phyloP scores from a whole-genome alignment of 2,797 vertebrate genomes.

The Crax fasciolata region DNA sequence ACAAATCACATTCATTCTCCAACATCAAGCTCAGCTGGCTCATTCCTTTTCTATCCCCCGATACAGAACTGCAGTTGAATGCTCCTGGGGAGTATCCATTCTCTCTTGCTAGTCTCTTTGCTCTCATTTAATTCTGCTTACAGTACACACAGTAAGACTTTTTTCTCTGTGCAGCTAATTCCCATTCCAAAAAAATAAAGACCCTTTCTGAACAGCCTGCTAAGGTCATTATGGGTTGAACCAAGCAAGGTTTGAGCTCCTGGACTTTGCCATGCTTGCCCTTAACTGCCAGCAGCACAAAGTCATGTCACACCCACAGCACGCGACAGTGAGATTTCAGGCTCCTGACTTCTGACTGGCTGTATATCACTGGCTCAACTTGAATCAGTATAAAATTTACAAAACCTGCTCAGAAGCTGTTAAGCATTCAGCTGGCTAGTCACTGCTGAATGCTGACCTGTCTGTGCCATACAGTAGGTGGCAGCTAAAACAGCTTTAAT shows the following conservation, averaged over 20 bases:
- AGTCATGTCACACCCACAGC: neutral
- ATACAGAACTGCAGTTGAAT: neutral
- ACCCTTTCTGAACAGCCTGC: neutral
- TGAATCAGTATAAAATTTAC: neutral
- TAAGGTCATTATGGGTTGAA: neutral
- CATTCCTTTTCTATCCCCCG: constrained; percentile 29
- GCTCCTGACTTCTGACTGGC: neutral
- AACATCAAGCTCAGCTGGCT: constrained; percentile 21
- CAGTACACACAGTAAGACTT: neutral
- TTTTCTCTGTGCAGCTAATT: neutral
- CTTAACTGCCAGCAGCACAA: neutral
- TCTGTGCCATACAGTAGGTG: neutral
- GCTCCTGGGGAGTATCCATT: constrained; percentile 18
- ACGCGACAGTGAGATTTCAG: neutral
- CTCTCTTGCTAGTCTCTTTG: neutral
- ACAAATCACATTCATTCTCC: neutral
- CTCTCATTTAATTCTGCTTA: neutral
- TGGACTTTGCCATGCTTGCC: neutral
- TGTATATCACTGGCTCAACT: neutral
- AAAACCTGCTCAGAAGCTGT: neutral
- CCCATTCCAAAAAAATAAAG: neutral
- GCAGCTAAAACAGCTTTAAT: neutral
- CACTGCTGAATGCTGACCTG: neutral
- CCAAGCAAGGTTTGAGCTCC: neutral
- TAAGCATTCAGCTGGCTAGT: neutral